These are phyloP conservation scores for Tiliacea aurago DNA, from an alignment of 2,888 invertebrate genomes.

Conservation along the genomic window DNA sequence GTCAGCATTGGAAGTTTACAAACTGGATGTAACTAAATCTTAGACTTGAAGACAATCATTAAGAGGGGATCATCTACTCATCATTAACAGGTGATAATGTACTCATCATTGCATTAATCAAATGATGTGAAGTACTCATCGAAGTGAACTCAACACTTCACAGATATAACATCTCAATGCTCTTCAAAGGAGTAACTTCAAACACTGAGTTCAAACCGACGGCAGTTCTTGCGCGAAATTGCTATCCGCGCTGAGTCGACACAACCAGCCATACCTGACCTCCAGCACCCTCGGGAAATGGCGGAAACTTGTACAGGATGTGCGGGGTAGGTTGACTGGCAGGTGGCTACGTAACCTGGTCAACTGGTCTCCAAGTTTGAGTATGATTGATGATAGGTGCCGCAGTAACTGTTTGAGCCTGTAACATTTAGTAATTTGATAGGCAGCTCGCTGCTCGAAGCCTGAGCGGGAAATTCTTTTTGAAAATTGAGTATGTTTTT, in stretches of 20 bases:
- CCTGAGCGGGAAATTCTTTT: conserved; percentile 35
- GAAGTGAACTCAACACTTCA: conserved; percentile 44
- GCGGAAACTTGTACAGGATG: not conserved
- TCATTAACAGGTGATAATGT: conserved; percentile 18
- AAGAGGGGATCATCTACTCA: too few relatives aligned
- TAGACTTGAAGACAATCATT: not conserved
- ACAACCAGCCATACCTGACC: conserved; percentile 63
- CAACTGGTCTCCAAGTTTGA: conserved; percentile 59
- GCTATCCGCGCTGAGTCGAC: conserved; percentile 72
- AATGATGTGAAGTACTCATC: conserved; percentile 18
- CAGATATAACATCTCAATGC: conserved; percentile 61
- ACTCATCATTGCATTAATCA: conserved; percentile 22
- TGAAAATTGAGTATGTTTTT: conserved; percentile 43
- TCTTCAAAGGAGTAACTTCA: conserved; percentile 66
- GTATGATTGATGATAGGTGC: conserved; percentile 76
- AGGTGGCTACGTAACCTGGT: conserved; percentile 62
- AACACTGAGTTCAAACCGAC: conserved; percentile 69
- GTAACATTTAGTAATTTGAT: conserved; percentile 65
- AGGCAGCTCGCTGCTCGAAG: conserved; percentile 32
- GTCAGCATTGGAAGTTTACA: not conserved
- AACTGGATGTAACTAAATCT: not conserved
- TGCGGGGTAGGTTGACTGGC: conserved; percentile 52
- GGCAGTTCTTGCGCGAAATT: conserved; percentile 75
- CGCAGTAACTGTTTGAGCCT: conserved; percentile 50
- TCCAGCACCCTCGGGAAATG: conserved; percentile 23